A percentile compares a stretch with the other conserved stretches of the same genome.
These are phyloP conservation scores for Drosophila mulleri DNA, from an alignment of 2,888 invertebrate species.

Conservation along the genomic window DNA sequence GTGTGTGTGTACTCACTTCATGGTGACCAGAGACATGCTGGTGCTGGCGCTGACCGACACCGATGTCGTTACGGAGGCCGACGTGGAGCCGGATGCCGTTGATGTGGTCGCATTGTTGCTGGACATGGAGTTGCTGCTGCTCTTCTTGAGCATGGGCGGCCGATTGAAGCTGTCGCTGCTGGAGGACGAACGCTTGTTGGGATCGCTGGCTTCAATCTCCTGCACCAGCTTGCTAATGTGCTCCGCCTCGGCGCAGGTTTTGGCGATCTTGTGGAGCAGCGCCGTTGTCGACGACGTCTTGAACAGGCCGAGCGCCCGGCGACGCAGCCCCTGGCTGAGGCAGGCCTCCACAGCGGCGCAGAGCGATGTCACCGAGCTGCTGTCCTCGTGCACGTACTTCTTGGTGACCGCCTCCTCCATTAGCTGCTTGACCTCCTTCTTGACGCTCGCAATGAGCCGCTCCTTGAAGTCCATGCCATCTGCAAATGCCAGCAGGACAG, in stretches of 20 bases:
- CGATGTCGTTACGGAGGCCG: slow-evolving; percentile 28
- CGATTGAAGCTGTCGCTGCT: slow-evolving; percentile 89
- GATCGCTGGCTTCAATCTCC: slow-evolving; percentile 90
- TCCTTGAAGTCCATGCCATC: slow-evolving; percentile 88
- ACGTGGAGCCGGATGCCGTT: slow-evolving; percentile 26
- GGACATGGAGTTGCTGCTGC: slow-evolving; percentile 87
- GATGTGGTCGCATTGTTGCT: slow-evolving; percentile 38
- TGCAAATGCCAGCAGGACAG: slow-evolving; percentile 47
- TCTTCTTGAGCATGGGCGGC: slow-evolving; percentile 89
- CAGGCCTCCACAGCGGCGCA: slow-evolving; percentile 97
- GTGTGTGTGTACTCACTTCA: slow-evolving; percentile 86
- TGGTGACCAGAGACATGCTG: slow-evolving; percentile 72
- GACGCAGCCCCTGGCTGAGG: slow-evolving; percentile 89
- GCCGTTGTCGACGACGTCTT: slow-evolving; percentile 97
- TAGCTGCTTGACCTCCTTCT: slow-evolving; percentile 97
- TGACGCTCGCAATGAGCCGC: slow-evolving; percentile 91
- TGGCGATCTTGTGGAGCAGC: slow-evolving; percentile 95
- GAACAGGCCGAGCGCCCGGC: slow-evolving; percentile 93
- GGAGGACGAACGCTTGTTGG: slow-evolving; percentile 88
- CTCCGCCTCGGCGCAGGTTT: slow-evolving; percentile 91
- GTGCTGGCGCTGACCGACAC: slow-evolving; percentile 83
- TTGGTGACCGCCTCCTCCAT: slow-evolving; percentile 98
- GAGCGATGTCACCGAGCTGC: slow-evolving; percentile 94
- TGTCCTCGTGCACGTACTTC: slow-evolving; percentile 97
- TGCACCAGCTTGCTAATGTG: slow-evolving; percentile 91